These are phyloP conservation scores for Trichogramma dendrolimi DNA, from an alignment of 2,888 invertebrate genomes.

Conservation along the genomic window DNA sequence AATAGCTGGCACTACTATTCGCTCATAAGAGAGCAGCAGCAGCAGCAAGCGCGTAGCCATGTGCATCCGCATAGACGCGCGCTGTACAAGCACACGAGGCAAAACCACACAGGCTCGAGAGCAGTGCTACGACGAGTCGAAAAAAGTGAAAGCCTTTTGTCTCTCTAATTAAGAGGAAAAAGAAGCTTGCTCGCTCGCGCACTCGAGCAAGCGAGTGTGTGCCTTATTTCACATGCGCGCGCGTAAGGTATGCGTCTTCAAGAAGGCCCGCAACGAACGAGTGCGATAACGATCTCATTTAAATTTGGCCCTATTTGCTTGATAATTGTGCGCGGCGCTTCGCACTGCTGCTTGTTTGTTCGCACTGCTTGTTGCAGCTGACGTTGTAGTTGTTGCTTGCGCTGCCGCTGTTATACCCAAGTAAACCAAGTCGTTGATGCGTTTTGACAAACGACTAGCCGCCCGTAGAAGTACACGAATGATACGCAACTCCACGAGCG, in stretches of 20 bases:
- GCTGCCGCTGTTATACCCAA: too few relatives aligned
- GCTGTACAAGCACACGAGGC: not conserved
- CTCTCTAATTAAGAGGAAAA: slow-evolving; percentile 17
- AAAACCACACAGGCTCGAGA: not conserved
- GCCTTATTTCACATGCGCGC: slow-evolving; percentile 17
- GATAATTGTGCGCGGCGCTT: slow-evolving; percentile 25
- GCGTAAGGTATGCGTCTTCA: slow-evolving; percentile 12
- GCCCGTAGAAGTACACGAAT: too few relatives aligned
- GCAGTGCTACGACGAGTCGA: not conserved
- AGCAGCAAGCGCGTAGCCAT: not conserved
- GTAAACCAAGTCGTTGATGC: too few relatives aligned
- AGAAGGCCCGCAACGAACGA: not conserved
- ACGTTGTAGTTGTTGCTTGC: too few relatives aligned
- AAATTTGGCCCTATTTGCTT: slow-evolving; percentile 31
- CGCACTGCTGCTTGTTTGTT: not conserved
- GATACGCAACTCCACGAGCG: too few relatives aligned
- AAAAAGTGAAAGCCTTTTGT: slow-evolving; percentile 32
- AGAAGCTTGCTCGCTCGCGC: too few relatives aligned
- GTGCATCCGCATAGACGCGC: slow-evolving; percentile 4
- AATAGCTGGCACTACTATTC: too few relatives aligned
- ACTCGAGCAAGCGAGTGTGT: not conserved
- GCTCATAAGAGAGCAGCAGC: too few relatives aligned
- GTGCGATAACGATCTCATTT: slow-evolving; percentile 28
- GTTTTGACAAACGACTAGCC: too few relatives aligned
- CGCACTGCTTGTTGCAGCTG: too few relatives aligned